Base-by-base conservation (phyloP, 1,140 invertebrate species). In the Ditylenchus dipsaci region DNA sequence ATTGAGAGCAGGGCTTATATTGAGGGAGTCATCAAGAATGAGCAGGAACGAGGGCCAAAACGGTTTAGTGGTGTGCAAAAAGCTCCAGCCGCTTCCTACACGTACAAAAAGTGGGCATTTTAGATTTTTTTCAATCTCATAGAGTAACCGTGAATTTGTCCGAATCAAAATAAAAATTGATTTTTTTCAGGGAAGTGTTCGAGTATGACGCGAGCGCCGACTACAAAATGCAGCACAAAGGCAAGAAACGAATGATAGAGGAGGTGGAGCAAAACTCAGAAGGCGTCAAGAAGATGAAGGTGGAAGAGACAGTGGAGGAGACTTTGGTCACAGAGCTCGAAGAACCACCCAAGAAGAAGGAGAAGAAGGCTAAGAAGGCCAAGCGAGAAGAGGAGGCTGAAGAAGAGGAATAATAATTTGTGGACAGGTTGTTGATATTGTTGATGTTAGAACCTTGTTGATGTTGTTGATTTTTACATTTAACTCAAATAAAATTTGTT, bases 1-100 rank as follows among this genome's bases (percentile, higher is more conserved):
- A 70, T 82, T 27, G 80, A 83, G 15, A 60, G 66, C 15, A 78
- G 81, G 60, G 78, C 78, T 29, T 61, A 67, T 30, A 69, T 82
- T 21, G 80, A 82, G 38, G 42, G 57, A n/a, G 76, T 71, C 29
- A 65, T 82, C 9, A 76, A 78, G 45, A 42, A 38, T 11, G 81
- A 81, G 57, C 60, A 75, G 38, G 69, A 81, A n/a, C 78, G 79
- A n/a, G 67, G 67, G 33, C 71, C 49, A 29, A 33, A 42, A 61
- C 71, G 60, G 29, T 53, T 56, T 63, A 49, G 60, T 64, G 59
- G 62, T 65, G 56, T 68, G 69, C 53, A 69, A 11, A 38, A 38
- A 38, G 63, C 65, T 21, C 66, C 69, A 21, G 57, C 29, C 59
- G 42, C 26, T 63, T 72, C 33, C 15, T 83, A 80, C 73, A 62